These are phyloP conservation scores for Escarpia spicata DNA, from an alignment of 2,888 invertebrate genomes.

Conservation along the genomic window DNA sequence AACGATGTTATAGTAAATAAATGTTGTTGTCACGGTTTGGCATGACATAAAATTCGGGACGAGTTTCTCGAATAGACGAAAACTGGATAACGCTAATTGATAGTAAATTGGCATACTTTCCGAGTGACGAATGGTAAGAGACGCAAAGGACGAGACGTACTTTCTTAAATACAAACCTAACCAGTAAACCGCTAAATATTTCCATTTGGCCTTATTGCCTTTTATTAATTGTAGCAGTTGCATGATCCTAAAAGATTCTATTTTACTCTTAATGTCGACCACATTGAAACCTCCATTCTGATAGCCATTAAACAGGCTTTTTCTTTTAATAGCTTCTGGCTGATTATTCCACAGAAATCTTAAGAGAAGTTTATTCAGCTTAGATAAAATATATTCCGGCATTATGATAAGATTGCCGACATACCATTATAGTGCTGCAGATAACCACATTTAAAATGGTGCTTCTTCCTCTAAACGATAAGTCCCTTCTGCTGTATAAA, in stretches of 20 bases:
- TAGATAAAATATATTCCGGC: background rate
- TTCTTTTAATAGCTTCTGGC: background rate
- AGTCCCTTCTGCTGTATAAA: conserved; percentile 18
- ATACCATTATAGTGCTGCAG: conserved; percentile 18
- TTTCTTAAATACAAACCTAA: background rate
- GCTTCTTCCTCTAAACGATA: conserved; percentile 25
- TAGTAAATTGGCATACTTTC: background rate
- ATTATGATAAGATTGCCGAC: background rate
- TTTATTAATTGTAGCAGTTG: background rate
- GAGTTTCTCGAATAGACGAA: background rate
- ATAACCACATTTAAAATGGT: background rate
- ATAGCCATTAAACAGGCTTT: background rate
- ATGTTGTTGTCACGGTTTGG: background rate
- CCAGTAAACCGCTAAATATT: background rate
- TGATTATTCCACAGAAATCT: background rate
- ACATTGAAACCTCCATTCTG: background rate
- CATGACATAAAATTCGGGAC: background rate
- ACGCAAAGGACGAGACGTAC: conserved; percentile 8
- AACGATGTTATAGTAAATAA: background rate
- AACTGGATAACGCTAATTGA: background rate
- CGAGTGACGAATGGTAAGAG: background rate
- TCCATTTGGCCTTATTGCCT: background rate
- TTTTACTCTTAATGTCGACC: background rate
- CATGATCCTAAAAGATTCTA: background rate
- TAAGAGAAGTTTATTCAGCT: background rate